A percentile compares a stretch with the other conserved stretches of the same genome.
Evolutionary conservation across 2,888 invertebrate genomes (phyloP).

Genomic region (Andrena hattorfiana): DNA sequence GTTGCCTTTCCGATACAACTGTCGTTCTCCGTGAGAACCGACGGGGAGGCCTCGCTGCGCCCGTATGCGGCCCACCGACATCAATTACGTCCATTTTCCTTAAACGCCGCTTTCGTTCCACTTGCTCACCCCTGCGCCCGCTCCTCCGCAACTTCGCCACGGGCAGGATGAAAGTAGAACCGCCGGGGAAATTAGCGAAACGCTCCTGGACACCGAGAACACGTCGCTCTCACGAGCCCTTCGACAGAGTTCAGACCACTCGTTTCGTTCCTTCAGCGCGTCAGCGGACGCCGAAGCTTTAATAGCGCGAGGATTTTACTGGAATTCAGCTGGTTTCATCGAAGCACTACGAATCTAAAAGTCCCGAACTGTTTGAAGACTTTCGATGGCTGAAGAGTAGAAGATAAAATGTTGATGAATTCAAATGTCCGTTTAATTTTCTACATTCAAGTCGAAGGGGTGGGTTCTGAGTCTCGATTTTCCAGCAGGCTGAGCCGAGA

Average conservation of each 20-base stretch:
- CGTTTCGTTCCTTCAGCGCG: not conserved
- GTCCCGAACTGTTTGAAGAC: no score
- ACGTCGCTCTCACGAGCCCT: not conserved
- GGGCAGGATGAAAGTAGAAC: not conserved
- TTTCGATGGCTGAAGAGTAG: no score
- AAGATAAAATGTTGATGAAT: no score
- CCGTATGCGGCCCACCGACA: constrained; percentile 46
- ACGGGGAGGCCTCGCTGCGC: constrained; percentile 43
- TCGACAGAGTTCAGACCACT: not conserved
- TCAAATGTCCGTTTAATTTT: no score
- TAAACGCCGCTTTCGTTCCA: constrained; percentile 27
- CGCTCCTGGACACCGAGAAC: not conserved
- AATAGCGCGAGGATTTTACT: not conserved
- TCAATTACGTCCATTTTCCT: constrained; percentile 63
- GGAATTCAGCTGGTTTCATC: not conserved
- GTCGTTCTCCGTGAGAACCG: constrained; percentile 72
- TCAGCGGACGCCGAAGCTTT: not conserved
- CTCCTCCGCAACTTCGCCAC: not conserved
- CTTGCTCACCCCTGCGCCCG: not conserved
- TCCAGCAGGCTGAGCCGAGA: not conserved
- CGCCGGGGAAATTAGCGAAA: constrained; percentile 21
- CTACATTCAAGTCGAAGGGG: not conserved
- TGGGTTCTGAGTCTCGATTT: not conserved
- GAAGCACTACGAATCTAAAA: not conserved
- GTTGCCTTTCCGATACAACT: constrained; percentile 70